Conservation (phyloP, 2,113 vertebrate genomes). For the Entomyzon cyanotis region DNA sequence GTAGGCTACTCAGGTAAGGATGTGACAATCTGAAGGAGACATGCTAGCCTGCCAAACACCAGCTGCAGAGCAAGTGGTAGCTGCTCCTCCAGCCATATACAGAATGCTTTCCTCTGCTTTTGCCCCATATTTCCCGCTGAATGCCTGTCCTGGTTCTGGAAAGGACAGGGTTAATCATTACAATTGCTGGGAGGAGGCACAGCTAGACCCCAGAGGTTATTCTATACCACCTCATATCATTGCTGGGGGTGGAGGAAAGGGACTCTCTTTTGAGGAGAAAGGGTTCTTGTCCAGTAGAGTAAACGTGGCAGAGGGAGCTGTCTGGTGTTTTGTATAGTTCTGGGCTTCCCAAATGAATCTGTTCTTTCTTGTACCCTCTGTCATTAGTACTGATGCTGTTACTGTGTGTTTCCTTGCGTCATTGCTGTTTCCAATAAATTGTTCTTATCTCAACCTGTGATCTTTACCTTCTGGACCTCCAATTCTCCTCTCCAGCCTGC, state of each 20-base stretch:
- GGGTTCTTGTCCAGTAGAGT: not conserved
- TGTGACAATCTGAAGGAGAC: not conserved
- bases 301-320: not conserved
- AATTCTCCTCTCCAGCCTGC: not conserved
- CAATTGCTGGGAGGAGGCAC: not conserved
- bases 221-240: too few relatives aligned
- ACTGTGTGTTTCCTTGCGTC: not conserved
- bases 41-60: not conserved
- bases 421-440: not conserved
- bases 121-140: not conserved
- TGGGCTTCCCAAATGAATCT: not conserved
- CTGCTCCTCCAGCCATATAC: not conserved
- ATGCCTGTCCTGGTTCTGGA: not conserved
- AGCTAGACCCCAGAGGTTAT: not conserved
- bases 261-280: not conserved
- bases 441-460: not conserved
- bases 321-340: not conserved
- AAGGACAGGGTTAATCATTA: not conserved
- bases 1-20: not conserved
- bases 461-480: not conserved
- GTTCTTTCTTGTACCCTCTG: not conserved
- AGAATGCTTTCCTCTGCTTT: not conserved
- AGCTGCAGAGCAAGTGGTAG: not conserved
- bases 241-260: not conserved
- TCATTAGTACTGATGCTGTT: not conserved